Evolutionary conservation across 1,140 invertebrate species (phyloP), one percentile per base, ranked within the genome.

Genomic region (Euwallacea similis): DNA sequence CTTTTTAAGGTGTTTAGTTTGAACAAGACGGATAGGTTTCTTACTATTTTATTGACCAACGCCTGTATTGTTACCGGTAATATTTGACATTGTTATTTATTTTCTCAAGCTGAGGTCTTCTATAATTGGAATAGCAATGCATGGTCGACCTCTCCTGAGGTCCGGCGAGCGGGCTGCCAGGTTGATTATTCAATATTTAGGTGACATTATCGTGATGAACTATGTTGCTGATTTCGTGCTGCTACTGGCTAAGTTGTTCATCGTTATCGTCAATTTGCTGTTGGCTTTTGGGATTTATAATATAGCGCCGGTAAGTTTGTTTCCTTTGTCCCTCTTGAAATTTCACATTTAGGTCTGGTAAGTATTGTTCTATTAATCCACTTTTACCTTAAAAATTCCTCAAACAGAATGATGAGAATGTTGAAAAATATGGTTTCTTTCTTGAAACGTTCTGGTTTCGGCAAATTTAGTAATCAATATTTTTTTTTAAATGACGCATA

Each of bases 221-320:
- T 91, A 88, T 53, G 88, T 93, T n/a, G 91, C 91, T 6, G 90
- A 92, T 79, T 92, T 93, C 76, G 87, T 93, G 8, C 80, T 94
- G 7, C 89, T 91, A 62, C 79, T 94, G 47, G 88, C 87, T 50
- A 50, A 50, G 0, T 93, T 93, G 85, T 81, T 89, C 10, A 81
- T 88, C n/a, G 87, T 93, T 13, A 50, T 50, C 6, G 13, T 50
- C 13, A 50, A 13, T 50, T 10, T 50, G 13, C 62, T 64, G 13
- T 47, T 64, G 43, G 62, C n/a, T 11, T 10, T 47, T 6, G 6
- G 46, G 7, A 47, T 46, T 13, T 64, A 15, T 13, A 11, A 7
- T 46, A 61, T 61, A n/a, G 33, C 42, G 3, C 59, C 59, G 33
- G 59, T 43, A 64, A 8, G 62, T 64, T 46, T 53, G 21, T 33